A percentile compares a stretch with the other conserved stretches of the same genome.
These are phyloP conservation scores for Cyanistes caeruleus DNA, from an alignment of 2,113 vertebrate species.

Conservation along the genomic window DNA sequence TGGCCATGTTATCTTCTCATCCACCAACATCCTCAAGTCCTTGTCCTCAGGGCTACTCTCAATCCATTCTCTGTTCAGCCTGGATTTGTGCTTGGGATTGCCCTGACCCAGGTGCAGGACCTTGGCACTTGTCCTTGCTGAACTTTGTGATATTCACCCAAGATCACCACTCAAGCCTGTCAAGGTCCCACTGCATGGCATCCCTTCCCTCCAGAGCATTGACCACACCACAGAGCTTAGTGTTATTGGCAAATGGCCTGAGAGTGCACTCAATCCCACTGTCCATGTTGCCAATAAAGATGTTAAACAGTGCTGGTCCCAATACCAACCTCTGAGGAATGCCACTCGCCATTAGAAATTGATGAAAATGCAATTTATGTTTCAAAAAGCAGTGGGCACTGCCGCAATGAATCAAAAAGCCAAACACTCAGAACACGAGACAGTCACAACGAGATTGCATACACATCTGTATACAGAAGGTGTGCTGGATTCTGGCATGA, in stretches of 20 bases:
- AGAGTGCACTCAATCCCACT: not conserved
- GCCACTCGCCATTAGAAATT: not conserved
- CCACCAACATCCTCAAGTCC: not conserved
- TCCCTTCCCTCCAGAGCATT: not conserved
- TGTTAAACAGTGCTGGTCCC: not conserved
- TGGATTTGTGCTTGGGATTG: not conserved
- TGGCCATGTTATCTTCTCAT: not conserved
- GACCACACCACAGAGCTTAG: not conserved
- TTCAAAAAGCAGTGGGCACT: not conserved
- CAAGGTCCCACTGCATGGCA: not conserved
- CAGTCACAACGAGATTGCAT: rapidly evolving
- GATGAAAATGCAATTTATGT: not conserved
- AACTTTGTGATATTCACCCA: not conserved
- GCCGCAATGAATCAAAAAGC: not conserved
- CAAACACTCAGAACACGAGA: not conserved
- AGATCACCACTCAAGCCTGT: not conserved
- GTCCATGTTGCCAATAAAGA: rapidly evolving
- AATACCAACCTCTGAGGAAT: not conserved
- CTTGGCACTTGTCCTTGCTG: not conserved
- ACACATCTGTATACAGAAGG: not conserved
- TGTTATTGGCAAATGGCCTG: not conserved
- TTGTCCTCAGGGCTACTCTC: not conserved
- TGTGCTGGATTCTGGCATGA: not conserved
- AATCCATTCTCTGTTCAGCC: not conserved
- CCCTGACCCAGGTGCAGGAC: not conserved